Evolutionary conservation across 35 echinoderm and acorn worm species (phyloP).

Genomic region (Lytechinus variegatus): DNA sequence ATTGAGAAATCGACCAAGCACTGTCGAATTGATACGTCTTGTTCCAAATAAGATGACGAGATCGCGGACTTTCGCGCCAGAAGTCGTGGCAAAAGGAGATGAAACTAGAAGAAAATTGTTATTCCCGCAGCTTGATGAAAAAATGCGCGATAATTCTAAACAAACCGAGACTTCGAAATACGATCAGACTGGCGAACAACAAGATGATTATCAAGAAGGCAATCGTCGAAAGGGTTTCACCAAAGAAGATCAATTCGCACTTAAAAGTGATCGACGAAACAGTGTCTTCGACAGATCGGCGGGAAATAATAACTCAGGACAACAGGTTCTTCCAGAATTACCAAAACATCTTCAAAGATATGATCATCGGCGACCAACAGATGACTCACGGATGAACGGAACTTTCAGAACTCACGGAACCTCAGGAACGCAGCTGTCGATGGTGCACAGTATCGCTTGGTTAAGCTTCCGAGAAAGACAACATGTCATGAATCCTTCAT

Average conservation of each 20-base stretch:
- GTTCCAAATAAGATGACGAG: slow-evolving; percentile 10
- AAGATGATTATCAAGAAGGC: not conserved
- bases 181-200: not conserved
- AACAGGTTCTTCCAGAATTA: not conserved
- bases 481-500: not conserved
- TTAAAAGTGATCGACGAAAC: not conserved
- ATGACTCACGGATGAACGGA: slow-evolving; percentile 1
- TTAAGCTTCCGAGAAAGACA: slow-evolving; percentile 41
- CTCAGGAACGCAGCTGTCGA: not conserved
- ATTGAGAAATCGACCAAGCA: not conserved
- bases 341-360: slow-evolving; percentile 42
- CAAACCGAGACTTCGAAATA: not conserved
- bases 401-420: slow-evolving; percentile 1
- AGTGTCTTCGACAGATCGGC: not conserved
- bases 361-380: slow-evolving; percentile 34
- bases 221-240: not conserved
- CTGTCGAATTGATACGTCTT: not conserved
- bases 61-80: not conserved
- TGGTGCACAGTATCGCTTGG: slow-evolving; percentile 44
- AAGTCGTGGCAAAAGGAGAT: not conserved
- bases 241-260: not conserved
- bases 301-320: not conserved
- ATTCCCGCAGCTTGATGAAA: slow-evolving; percentile 6
- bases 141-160: not conserved
- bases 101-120: not conserved